A percentile compares a stretch with the other conserved stretches of the same genome.
These are phyloP conservation scores for Stenotaenia linearis DNA, from an alignment of 2,888 invertebrate species.

Conservation along the genomic window DNA sequence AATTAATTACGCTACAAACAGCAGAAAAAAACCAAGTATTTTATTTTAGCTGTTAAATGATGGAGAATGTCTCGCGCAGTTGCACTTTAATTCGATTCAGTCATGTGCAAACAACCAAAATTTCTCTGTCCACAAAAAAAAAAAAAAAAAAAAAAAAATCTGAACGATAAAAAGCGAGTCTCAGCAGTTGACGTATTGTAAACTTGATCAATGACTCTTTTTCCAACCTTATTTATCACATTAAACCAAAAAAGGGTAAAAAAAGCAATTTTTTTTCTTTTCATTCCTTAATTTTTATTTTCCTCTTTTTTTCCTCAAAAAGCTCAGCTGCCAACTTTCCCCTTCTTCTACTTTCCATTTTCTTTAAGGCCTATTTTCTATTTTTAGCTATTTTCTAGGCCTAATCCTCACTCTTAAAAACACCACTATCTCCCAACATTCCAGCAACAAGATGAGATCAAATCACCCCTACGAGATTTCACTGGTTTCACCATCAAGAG, in stretches of 20 bases:
- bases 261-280: not conserved
- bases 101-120: conserved; percentile 17
- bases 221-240: conserved; percentile 17
- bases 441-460: not conserved
- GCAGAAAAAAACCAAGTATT: not conserved
- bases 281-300: not conserved
- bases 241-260: not conserved
- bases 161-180: not conserved
- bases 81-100: conserved; percentile 10
- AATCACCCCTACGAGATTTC: conserved; percentile 14
- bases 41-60: not conserved
- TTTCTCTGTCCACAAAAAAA: not conserved
- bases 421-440: not conserved
- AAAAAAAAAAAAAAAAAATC: not conserved
- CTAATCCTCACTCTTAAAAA: not conserved
- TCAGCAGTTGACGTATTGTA: not conserved
- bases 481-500: not conserved
- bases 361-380: not conserved
- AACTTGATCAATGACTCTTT: conserved; percentile 22
- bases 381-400: not conserved
- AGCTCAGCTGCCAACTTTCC: not conserved
- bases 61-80: not conserved
- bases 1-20: not conserved
- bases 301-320: not conserved
- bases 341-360: not conserved